Evolutionary conservation across 2,797 vertebrate species (phyloP), one percentile per base, ranked within the genome.

Genomic region (Crenuchus spilurus): DNA sequence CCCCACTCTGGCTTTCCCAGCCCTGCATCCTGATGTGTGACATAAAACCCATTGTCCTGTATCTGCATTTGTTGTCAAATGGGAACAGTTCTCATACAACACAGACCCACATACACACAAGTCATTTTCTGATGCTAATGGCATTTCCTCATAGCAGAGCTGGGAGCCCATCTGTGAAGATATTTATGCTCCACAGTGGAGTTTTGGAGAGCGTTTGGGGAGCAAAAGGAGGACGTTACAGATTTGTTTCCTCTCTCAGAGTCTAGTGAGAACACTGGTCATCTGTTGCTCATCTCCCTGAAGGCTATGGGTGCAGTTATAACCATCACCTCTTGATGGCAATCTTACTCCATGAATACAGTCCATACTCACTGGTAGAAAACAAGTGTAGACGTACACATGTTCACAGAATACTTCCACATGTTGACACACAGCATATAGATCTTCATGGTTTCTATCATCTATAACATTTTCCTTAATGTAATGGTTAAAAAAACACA

Each of bases 251-350:
- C 46, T 44, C 48, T 73, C 26, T 22, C 37, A 39, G 24, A 39
- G 37, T 73, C 51, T 41, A 3, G 26, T 48, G 18, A 75, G 26
- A 52, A 75, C 30, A 26, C 39, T 46, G 49, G n/a, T 58, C 41
- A 41, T 46, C 28, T 30, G 28, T 37, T 71, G 46, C n/a, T 31
- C 30, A 49, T 8, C 9, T 3, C 6, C 13, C 26, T 35, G 18
- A 49, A 63, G 26, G 18, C 8, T 44, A 1, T 42, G 37, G 33
- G 0, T 70, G 51, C 33, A 76, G 30, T 69, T 46, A 11, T 11
- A 75, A 16, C 24, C 11, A 31, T 39, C 7, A 63, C 68, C 74
- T 63, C 65, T 58, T 74, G 78, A 74, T 76, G 81, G 76, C 76
- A 74, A 35, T 70, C 51, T 74, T 11, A 70, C 48, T 66, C 76